Evolutionary conservation across 1,140 invertebrate genomes (phyloP).

Genomic region (Laupala kohalensis): DNA sequence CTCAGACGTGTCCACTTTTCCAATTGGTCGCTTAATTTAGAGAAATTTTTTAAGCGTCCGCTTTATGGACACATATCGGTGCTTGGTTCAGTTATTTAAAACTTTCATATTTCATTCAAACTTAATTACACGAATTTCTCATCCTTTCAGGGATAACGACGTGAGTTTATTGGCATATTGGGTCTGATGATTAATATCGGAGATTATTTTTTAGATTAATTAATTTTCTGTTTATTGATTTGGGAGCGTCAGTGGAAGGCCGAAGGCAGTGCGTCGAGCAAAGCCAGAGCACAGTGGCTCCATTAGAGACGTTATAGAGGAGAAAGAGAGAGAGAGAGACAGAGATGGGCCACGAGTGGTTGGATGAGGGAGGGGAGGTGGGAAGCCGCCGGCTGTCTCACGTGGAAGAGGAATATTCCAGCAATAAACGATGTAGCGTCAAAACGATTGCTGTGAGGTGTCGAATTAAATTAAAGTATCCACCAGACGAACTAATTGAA

Average conservation of each 20-base stretch:
- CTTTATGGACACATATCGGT: neutral
- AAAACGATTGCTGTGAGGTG: too few relatives aligned
- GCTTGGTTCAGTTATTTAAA: neutral
- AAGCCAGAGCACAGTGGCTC: too few relatives aligned
- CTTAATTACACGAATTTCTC: neutral
- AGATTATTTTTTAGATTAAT: neutral
- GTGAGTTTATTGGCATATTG: neutral
- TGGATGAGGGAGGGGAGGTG: too few relatives aligned
- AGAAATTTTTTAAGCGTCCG: neutral
- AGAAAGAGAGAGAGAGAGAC: too few relatives aligned
- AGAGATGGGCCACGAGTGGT: too few relatives aligned
- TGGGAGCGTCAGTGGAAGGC: neutral
- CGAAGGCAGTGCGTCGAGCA: too few relatives aligned
- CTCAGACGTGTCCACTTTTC: neutral
- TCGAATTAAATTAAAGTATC: too few relatives aligned
- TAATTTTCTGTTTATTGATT: neutral
- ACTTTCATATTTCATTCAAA: neutral
- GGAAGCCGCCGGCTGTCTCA: too few relatives aligned
- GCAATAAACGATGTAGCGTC: too few relatives aligned
- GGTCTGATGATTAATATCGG: neutral
- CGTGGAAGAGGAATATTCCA: too few relatives aligned
- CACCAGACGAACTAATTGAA: too few relatives aligned
- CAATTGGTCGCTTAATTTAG: neutral
- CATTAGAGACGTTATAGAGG: too few relatives aligned
- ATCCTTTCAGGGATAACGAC: neutral